Conservation (phyloP, 2,888 invertebrate species). For the Cartodere bifasciata region DNA sequence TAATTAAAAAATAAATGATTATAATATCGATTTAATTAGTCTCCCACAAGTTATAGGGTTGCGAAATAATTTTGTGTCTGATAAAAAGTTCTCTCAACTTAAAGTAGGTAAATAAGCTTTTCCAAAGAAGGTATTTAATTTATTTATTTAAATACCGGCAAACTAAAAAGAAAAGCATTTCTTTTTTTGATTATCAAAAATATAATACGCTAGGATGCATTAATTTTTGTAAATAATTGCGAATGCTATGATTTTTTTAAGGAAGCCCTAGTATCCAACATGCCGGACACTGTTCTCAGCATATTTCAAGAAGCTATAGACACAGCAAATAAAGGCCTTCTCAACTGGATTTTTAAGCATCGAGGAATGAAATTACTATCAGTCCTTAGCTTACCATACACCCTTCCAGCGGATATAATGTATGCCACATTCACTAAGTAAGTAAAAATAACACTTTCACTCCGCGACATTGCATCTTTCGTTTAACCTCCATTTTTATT, state of each 20-base stretch:
- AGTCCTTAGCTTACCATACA: slow-evolving; percentile 70
- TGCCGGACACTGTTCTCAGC: slow-evolving; percentile 81
- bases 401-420: slow-evolving; percentile 78
- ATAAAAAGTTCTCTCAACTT: too few relatives aligned
- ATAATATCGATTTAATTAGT: too few relatives aligned
- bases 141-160: too few relatives aligned
- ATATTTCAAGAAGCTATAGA: slow-evolving; percentile 90
- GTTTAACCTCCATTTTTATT: background rate
- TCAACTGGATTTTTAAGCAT: slow-evolving; percentile 83
- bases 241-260: slow-evolving; percentile 28
- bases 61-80: too few relatives aligned
- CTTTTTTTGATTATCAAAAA: too few relatives aligned
- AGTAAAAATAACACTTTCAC: slow-evolving; percentile 37
- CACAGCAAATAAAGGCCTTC: slow-evolving; percentile 78
- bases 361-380: slow-evolving; percentile 70
- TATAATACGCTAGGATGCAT: too few relatives aligned
- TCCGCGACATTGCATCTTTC: background rate
- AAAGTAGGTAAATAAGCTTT: too few relatives aligned
- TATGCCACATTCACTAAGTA: slow-evolving; percentile 80
- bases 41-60: too few relatives aligned
- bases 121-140: too few relatives aligned
- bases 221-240: too few relatives aligned
- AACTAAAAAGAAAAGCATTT: too few relatives aligned
- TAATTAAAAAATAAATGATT: too few relatives aligned
- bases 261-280: slow-evolving; percentile 77